These are phyloP conservation scores for Epizoanthus illoricatus DNA, from an alignment of 92 coral and sea anemone genomes.

Conservation along the genomic window DNA sequence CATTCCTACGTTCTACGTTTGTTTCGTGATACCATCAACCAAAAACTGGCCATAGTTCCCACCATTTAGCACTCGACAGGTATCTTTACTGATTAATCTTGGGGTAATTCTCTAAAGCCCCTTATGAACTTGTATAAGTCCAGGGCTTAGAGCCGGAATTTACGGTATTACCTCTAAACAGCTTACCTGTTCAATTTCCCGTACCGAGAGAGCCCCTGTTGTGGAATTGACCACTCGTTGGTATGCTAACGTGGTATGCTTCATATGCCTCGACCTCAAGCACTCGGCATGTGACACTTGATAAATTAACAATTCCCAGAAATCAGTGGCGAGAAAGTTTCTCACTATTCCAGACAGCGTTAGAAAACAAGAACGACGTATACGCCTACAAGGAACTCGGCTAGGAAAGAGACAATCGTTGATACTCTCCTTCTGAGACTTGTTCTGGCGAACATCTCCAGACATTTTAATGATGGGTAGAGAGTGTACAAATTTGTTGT, in stretches of 20 bases:
- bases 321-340: constrained; percentile 2
- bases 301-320: constrained; percentile 36
- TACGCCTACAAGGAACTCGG: constrained; percentile 22
- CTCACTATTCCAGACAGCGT: constrained; percentile 21
- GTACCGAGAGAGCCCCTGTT: constrained; percentile 46
- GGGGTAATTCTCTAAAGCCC: neutral
- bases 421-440: neutral
- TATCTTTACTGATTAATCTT: no score
- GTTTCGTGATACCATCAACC: no score
- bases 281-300: constrained; percentile 23
- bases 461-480: neutral
- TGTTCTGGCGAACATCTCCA: neutral
- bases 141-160: neutral
- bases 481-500: neutral
- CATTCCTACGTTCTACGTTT: no score
- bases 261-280: constrained; percentile 3
- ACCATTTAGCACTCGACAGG: no score
- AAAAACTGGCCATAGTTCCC: no score
- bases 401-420: constrained; percentile 18
- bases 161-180: neutral
- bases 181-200: constrained; percentile 59
- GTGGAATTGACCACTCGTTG: neutral
- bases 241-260: neutral
- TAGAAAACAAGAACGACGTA: neutral
- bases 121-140: neutral